Percentiles rank a stretch among this genome's conserved stretches.
These are phyloP conservation scores for Microtus ochrogaster DNA, from an alignment of 2,113 vertebrate genomes.

Conservation along the genomic window DNA sequence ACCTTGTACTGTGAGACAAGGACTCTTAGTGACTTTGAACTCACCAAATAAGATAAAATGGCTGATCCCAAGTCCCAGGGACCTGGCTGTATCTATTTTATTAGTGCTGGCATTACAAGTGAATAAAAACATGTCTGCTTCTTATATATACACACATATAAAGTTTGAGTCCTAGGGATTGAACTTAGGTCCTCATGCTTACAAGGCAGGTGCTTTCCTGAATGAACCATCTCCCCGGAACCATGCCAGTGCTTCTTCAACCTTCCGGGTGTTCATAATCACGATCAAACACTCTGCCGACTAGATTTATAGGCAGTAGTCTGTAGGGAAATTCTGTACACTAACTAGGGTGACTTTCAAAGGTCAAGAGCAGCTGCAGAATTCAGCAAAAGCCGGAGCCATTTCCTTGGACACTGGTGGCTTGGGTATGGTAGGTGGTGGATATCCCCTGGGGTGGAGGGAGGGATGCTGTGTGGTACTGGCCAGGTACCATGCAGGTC, in stretches of 20 bases:
- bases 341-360: background rate
- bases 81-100: background rate
- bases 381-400: accelerated
- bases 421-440: background rate
- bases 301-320: background rate
- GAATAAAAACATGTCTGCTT: background rate
- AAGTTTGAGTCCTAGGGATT: background rate
- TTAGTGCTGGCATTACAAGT: background rate
- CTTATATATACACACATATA: background rate
- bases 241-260: background rate
- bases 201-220: background rate
- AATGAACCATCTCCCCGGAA: background rate
- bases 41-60: background rate
- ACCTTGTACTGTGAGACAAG: background rate
- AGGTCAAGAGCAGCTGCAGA: background rate
- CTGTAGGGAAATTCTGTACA: background rate
- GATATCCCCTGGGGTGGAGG: background rate
- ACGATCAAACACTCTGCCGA: background rate
- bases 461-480: background rate
- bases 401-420: accelerated
- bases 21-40: background rate
- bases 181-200: background rate
- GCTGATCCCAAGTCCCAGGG: background rate
- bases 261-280: background rate
- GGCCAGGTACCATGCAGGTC: accelerated